A percentile compares a stretch with the other conserved stretches of the same genome.
Conservation (phyloP, 2,888 invertebrate species). For the Nebria salina region DNA sequence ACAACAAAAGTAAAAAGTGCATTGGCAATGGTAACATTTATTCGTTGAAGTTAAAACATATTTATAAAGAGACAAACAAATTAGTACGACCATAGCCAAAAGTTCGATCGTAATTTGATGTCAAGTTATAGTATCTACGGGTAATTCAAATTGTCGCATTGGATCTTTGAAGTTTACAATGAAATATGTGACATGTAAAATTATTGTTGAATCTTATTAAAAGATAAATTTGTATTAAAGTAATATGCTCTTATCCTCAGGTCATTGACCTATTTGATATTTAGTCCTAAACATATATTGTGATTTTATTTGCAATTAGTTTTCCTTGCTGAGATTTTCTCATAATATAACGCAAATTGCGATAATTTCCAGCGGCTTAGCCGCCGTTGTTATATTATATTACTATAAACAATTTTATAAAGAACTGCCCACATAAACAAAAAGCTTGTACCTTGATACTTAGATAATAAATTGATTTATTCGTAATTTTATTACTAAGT, state of each 20-base stretch:
- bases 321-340: too few species aligned
- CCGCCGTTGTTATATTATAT: too few species aligned
- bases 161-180: neutral
- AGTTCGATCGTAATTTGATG: neutral
- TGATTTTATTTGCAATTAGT: too few species aligned
- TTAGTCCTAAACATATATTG: neutral
- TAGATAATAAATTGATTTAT: neutral
- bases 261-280: neutral
- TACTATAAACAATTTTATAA: too few species aligned
- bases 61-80: neutral
- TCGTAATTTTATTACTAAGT: neutral
- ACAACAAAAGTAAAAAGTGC: neutral
- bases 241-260: neutral
- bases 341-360: too few species aligned
- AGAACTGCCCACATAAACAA: too few species aligned
- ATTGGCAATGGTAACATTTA: neutral
- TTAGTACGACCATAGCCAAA: neutral
- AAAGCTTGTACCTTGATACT: too few species aligned
- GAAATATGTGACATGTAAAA: neutral
- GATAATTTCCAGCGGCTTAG: too few species aligned
- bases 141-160: neutral
- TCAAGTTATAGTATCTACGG: neutral
- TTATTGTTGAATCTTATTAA: neutral
- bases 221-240: neutral
- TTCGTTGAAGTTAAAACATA: neutral